phyloP scores from a whole-genome alignment of 2,888 invertebrate genomes.

The Candidula unifasciata region DNA sequence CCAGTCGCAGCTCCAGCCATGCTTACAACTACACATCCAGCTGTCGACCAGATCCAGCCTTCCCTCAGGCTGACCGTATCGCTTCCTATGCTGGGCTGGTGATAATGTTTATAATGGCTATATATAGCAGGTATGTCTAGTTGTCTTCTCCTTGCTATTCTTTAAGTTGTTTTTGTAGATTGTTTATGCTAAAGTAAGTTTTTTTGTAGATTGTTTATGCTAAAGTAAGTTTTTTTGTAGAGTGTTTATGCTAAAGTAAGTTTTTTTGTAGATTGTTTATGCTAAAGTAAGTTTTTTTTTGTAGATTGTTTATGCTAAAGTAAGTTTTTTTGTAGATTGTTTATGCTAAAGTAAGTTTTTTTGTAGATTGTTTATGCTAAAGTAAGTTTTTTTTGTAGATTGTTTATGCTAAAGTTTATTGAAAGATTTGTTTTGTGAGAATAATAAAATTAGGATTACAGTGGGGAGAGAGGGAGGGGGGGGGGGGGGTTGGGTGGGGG shows the following conservation, averaged over 20 bases:
- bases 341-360: not conserved
- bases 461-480: too few relatives aligned
- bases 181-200: not conserved
- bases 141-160: not conserved
- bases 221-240: too few relatives aligned
- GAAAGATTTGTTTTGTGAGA: too few relatives aligned
- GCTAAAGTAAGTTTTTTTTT: too few relatives aligned
- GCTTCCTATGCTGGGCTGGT: conserved; percentile 78
- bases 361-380: not conserved
- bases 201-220: too few relatives aligned
- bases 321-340: not conserved
- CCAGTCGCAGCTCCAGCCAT: too few relatives aligned
- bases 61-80: conserved; percentile 73
- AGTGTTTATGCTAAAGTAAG: not conserved
- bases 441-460: too few relatives aligned
- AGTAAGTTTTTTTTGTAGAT: not conserved
- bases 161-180: not conserved
- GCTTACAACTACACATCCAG: conserved; percentile 46
- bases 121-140: conserved; percentile 75
- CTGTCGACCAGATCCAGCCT: conserved; percentile 68
- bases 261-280: not conserved
- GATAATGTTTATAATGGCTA: conserved; percentile 77
- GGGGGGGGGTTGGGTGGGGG: too few relatives aligned
- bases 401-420: not conserved
- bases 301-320: not conserved